Conservation (phyloP, 2,797 vertebrate genomes). For the Numenius phaeopus region DNA sequence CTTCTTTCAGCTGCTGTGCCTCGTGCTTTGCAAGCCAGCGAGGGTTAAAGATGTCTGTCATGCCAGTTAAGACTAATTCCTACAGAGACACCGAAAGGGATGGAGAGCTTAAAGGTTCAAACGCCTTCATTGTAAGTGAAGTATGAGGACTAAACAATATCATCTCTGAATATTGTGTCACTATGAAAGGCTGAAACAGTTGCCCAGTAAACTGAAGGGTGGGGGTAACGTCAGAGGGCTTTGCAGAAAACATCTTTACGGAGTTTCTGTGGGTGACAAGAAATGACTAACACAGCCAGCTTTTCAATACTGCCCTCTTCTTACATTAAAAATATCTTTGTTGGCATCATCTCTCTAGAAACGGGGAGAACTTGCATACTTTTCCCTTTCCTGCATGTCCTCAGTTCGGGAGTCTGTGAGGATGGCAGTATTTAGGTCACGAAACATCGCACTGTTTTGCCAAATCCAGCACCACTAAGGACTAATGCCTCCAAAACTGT, state of each 20-base stretch:
- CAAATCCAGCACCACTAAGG: not conserved
- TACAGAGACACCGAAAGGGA: not conserved
- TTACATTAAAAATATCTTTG: not conserved
- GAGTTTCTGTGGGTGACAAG: not conserved
- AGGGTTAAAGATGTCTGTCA: not conserved
- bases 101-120: not conserved
- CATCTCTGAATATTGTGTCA: not conserved
- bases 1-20: not conserved
- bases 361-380: not conserved
- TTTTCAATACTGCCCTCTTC: not conserved
- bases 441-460: not conserved
- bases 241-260: not conserved
- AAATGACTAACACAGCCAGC: not conserved
- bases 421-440: rapidly evolving
- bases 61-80: not conserved
- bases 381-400: not conserved
- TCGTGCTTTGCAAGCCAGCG: not conserved
- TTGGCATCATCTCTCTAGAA: not conserved
- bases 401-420: not conserved
- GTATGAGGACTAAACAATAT: not conserved
- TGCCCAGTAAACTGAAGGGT: not conserved
- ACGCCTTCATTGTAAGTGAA: not conserved
- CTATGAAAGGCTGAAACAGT: not conserved
- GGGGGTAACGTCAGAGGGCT: not conserved
- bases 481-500: not conserved